Evolutionary conservation across 2,797 vertebrate species (phyloP).

Genomic region (Gorsachius magnificus): DNA sequence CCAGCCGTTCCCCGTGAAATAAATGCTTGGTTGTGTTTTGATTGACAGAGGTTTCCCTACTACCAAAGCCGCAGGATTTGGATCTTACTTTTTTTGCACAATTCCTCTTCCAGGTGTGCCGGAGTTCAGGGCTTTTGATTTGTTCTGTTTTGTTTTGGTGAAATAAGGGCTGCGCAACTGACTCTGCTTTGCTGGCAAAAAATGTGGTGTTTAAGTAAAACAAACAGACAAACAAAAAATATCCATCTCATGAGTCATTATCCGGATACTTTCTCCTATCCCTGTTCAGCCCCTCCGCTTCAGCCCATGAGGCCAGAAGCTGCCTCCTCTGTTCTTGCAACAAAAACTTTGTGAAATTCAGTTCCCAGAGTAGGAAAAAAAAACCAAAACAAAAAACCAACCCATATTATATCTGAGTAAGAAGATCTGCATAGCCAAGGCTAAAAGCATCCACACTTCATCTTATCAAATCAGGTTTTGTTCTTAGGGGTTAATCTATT

Average conservation of each 20-base stretch:
- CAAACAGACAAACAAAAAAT: neutral
- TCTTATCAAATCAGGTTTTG: neutral
- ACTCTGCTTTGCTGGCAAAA: neutral
- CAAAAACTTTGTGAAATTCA: neutral
- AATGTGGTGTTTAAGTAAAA: neutral
- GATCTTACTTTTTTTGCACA: neutral
- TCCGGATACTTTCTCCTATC: neutral
- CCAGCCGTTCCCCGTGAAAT: neutral
- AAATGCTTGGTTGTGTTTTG: neutral
- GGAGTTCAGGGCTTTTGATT: neutral
- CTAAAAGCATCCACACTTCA: neutral
- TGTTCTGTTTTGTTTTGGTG: neutral
- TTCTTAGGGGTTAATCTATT: neutral
- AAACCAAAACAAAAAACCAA: neutral
- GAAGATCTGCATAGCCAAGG: neutral
- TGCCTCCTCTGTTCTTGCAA: neutral
- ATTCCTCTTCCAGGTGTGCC: neutral
- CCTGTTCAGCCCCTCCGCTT: rapidly evolving
- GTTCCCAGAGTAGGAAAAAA: neutral
- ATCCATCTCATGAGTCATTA: neutral
- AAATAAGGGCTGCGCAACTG: neutral
- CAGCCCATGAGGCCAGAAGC: neutral
- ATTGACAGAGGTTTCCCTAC: neutral
- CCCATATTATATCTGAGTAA: neutral
- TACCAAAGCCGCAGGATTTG: neutral